Percentiles rank a stretch among this genome's conserved stretches.
Conservation (phyloP, 1,140 invertebrate species). For the Monomorium pharaonis region DNA sequence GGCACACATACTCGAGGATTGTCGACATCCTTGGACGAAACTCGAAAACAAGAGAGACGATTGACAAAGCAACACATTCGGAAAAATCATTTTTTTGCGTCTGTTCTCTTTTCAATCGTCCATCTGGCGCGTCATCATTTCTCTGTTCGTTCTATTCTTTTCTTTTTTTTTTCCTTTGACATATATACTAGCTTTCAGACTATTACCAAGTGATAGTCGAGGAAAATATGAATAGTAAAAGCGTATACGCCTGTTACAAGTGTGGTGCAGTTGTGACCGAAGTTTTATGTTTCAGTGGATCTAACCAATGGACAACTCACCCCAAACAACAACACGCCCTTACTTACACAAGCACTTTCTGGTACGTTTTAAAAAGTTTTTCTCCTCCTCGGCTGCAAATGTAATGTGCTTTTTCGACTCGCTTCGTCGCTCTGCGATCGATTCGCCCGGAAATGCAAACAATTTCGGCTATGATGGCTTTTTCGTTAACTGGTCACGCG, state of each 20-base stretch:
- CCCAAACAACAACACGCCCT: slow-evolving; percentile 96
- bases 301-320: slow-evolving; percentile 97
- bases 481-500: slow-evolving; percentile 68
- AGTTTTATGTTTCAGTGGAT: slow-evolving; percentile 93
- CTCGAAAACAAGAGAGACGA: slow-evolving; percentile 50
- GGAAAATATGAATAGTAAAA: slow-evolving; percentile 54
- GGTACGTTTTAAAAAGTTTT: slow-evolving; percentile 87
- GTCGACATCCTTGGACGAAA: slow-evolving; percentile 54
- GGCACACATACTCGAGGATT: slow-evolving; percentile 24
- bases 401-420: slow-evolving; percentile 56
- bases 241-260: slow-evolving; percentile 34
- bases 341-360: slow-evolving; percentile 97
- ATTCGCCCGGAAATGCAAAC: slow-evolving; percentile 44
- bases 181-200: slow-evolving; percentile 39
- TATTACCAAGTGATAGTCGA: slow-evolving; percentile 33
- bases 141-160: slow-evolving; percentile 25
- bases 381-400: slow-evolving; percentile 57
- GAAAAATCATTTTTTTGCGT: slow-evolving; percentile 56
- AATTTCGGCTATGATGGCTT: slow-evolving; percentile 61
- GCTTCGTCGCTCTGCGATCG: slow-evolving; percentile 39
- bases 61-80: slow-evolving; percentile 78
- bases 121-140: slow-evolving; percentile 53
- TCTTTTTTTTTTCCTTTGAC: slow-evolving; percentile 8
- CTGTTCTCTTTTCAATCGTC: slow-evolving; percentile 60
- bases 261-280: slow-evolving; percentile 80